Percentiles rank a stretch among this genome's conserved stretches.
Evolutionary conservation across 1,140 invertebrate species (phyloP).

Genomic region (Drosophila persimilis): DNA sequence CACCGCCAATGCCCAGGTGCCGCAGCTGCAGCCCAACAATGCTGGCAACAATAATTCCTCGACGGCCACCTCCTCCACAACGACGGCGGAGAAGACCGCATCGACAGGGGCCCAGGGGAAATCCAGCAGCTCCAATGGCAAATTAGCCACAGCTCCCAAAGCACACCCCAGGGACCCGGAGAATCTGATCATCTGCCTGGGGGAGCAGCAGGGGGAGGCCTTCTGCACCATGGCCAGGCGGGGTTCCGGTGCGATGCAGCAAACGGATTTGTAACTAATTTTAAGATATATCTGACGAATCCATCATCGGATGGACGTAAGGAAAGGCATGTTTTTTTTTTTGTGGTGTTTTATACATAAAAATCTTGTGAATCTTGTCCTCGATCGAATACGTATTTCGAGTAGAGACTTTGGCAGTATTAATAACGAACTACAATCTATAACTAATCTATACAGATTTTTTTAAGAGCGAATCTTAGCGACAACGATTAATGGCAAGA

Average conservation of each 20-base stretch:
- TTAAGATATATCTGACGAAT: not conserved
- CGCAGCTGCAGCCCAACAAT: slow-evolving; percentile 39
- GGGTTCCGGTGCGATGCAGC: slow-evolving; percentile 50
- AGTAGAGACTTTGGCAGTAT: too few species aligned
- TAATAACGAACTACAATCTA: not conserved
- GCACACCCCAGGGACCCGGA: slow-evolving; percentile 23
- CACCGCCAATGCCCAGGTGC: slow-evolving; percentile 40
- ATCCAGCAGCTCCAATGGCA: slow-evolving; percentile 64
- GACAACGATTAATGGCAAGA: slow-evolving; percentile 16
- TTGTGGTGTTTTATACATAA: not conserved
- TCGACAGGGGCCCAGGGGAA: slow-evolving; percentile 56
- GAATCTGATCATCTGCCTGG: slow-evolving; percentile 65
- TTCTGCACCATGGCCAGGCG: slow-evolving; percentile 57
- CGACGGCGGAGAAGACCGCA: slow-evolving; percentile 63
- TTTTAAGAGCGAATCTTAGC: not conserved
- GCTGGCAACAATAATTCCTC: slow-evolving; percentile 70
- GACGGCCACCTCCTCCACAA: slow-evolving; percentile 68
- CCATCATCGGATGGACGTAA: not conserved
- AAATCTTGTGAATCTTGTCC: too few species aligned
- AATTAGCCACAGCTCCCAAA: slow-evolving; percentile 11
- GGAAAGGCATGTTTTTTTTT: slow-evolving; percentile 20
- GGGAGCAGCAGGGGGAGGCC: slow-evolving; percentile 59
- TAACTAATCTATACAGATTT: too few species aligned
- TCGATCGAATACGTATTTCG: too few species aligned
- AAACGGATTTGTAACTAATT: slow-evolving; percentile 59